Evolutionary conservation across 35 echinoderm and acorn worm species (phyloP), one percentile per base, ranked within the genome.

Genomic region (Apostichopus parvimensis): DNA sequence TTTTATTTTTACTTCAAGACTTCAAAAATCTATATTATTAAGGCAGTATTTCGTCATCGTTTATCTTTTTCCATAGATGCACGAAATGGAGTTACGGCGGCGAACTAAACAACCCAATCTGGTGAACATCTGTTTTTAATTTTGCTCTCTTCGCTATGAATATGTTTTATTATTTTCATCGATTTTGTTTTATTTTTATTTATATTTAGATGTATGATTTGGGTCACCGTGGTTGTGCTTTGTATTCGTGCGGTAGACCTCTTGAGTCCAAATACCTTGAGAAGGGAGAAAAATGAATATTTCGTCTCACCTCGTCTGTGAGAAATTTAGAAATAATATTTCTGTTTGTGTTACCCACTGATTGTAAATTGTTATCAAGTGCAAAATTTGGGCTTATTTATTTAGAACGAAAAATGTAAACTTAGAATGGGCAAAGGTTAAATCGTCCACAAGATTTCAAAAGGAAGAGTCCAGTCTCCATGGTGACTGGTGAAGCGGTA

Each of bases 1-100:
- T 34, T 45, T n/a, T n/a, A n/a, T n/a, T n/a, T 45, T 45, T 45
- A 45, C 18, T 14, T 68, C 64, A 68, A 68, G 18, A 11, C 3
- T 68, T 14, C 1, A 68, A 54, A 82, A 82, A 82, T 82, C 79
- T 17, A 82, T 82, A 82, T 56, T 55, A 57, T 82, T 56, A 54
- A 57, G 9, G 17, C 21, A 53, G 13, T 34, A n/a, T 54, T 54
- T 82, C 77, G 8, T 45, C 34, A 45, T 45, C 34, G 34, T 45
- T 45, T 53, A 11, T 82, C 55, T 55, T 9, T 68, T 1, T 82
- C 54, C 14, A 0, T 14, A 82, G 79, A 82, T 82, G 79, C 34
- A 54, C 55, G 79, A 82, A 54, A 54, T 13, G 12, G 79, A 82
- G n/a, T 82, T 82, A 18, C 79, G 79, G 52, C 52, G 55, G 79